Conservation (phyloP, 2,888 invertebrate genomes). For the Anaspis maculata region DNA sequence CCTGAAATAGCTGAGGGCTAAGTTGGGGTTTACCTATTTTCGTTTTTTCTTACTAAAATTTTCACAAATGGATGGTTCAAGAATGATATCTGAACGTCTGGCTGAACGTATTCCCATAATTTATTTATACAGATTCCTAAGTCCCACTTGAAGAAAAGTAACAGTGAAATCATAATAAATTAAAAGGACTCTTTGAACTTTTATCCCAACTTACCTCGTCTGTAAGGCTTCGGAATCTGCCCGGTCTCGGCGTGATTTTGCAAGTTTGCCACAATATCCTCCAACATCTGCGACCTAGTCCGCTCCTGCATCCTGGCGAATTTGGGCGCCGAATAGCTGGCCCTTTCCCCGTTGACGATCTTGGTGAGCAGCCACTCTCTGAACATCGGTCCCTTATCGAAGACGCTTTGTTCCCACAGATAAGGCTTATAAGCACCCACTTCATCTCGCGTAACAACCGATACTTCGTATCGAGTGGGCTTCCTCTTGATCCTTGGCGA, state of each 20-base stretch:
- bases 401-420: constrained; percentile 90
- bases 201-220: constrained; percentile 61
- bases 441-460: constrained; percentile 88
- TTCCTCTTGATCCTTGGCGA: constrained; percentile 80
- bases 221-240: constrained; percentile 90
- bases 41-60: too few species aligned
- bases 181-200: too few species aligned
- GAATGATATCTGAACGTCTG: too few species aligned
- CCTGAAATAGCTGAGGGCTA: too few species aligned
- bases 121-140: too few species aligned
- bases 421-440: constrained; percentile 94
- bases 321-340: constrained; percentile 90
- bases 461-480: constrained; percentile 83
- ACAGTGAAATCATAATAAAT: too few species aligned
- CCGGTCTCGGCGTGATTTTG: constrained; percentile 93
- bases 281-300: constrained; percentile 87
- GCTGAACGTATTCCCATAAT: too few species aligned
- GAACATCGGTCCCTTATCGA: constrained; percentile 92
- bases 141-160: too few species aligned
- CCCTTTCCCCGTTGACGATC: constrained; percentile 88
- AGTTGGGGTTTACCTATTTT: too few species aligned
- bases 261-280: constrained; percentile 87
- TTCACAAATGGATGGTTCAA: too few species aligned
- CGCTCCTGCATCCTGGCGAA: constrained; percentile 92
- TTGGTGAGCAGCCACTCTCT: constrained; percentile 90